phyloP scores from a whole-genome alignment of 2,888 invertebrate species.

The Leistus spinibarbis region DNA sequence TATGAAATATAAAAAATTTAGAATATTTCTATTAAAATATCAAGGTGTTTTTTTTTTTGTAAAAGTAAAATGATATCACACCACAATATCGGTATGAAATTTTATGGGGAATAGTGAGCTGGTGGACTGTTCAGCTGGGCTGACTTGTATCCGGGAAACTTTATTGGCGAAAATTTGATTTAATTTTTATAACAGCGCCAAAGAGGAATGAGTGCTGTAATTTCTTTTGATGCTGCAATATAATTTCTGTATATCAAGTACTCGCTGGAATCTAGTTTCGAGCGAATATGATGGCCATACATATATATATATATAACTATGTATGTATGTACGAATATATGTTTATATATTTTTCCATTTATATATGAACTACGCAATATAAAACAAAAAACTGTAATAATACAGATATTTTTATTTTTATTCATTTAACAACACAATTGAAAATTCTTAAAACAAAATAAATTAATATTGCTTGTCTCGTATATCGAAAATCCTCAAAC shows the following conservation, averaged over 20 bases:
- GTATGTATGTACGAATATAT: background rate
- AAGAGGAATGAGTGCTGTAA: conserved; percentile 58
- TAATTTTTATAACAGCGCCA: conserved; percentile 58
- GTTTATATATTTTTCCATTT: background rate
- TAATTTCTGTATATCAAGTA: conserved; percentile 57
- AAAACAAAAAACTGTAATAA: too few relatives aligned
- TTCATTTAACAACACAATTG: too few relatives aligned
- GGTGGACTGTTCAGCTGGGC: conserved; percentile 49
- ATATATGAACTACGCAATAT: background rate
- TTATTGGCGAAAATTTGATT: conserved; percentile 59
- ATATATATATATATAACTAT: background rate
- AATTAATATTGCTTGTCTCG: too few relatives aligned
- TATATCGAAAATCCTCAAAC: too few relatives aligned
- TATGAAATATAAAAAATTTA: too few relatives aligned
- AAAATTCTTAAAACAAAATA: too few relatives aligned
- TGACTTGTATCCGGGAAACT: conserved; percentile 58
- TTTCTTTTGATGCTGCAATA: conserved; percentile 59
- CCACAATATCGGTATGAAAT: background rate
- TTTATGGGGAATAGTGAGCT: conserved; percentile 45
- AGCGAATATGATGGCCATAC: conserved; percentile 42
- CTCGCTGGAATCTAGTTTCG: conserved; percentile 52
- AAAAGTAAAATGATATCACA: too few relatives aligned
- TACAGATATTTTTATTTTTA: too few relatives aligned
- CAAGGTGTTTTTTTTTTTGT: too few relatives aligned
- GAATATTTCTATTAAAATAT: too few relatives aligned